Base-by-base conservation (phyloP, 2,888 invertebrate genomes). In the Drosophila paranaensis region DNA sequence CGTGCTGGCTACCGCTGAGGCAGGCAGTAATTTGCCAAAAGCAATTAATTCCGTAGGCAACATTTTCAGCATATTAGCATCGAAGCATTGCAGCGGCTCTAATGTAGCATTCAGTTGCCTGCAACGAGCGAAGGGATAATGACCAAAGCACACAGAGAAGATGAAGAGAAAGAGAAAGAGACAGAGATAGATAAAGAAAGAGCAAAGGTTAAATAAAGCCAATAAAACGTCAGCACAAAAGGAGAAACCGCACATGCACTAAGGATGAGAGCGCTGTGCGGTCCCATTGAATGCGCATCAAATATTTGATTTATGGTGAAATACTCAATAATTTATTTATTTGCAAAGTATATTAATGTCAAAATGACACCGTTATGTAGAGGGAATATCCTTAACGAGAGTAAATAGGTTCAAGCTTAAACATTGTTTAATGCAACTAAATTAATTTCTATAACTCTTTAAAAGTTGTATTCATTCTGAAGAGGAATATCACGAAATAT, bases 31-130 rank as follows among this genome's bases (percentile, higher is more conserved):
- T 91, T 92, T 92, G 76, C 93, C 93, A 81, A 93, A 93, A 77
- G 91, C 91, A 90, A 93, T 93, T 90, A 93, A 91, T 90, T 93
- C 90, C 62, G 91, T 91, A 77, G 93, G 93, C 78, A 93, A 77
- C 88, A 92, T 90, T 90, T 91, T 92, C 79, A 93, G 89, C 86
- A 93, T 89, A 84, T 91, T 91, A 77, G 86, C 88, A 87, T 92
- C 92, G 86, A 92, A 92, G 75, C 91, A 92, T 33, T 89, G 90
- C 79, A 90, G 75, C 40, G 91, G 91, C 68, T 92, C 87, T 60
- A 93, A 82, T 64, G 92, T 92, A 71, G 92, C 92, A 88, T 93
- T 93, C 81, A 93, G 87, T 89, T 93, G 93, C 30, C 93, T 93
- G 74, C 14, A 30, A 14, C 20, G 20, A n/a, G 40, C 35, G 33